phyloP scores from a whole-genome alignment of 2,113 vertebrate genomes.

The Microtus montanus region DNA sequence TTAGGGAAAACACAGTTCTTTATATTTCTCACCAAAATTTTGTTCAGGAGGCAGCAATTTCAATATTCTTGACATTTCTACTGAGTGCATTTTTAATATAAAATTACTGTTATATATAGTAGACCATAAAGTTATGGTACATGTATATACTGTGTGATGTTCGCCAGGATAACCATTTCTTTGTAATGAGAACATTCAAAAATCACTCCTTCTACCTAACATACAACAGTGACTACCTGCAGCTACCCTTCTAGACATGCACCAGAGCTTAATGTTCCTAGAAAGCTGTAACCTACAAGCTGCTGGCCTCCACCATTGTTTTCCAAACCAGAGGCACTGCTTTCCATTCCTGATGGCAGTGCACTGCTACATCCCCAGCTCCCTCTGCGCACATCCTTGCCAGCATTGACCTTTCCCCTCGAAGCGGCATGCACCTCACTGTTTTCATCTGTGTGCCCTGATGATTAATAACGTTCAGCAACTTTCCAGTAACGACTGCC shows the following conservation, averaged over 20 bases:
- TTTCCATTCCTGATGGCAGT: background rate
- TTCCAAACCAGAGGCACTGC: background rate
- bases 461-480: background rate
- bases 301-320: background rate
- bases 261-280: background rate
- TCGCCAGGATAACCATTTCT: background rate
- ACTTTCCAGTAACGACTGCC: background rate
- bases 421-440: background rate
- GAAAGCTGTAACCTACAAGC: background rate
- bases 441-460: background rate
- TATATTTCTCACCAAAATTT: background rate
- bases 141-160: background rate
- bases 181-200: background rate
- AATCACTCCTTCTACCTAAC: background rate
- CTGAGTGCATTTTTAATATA: background rate
- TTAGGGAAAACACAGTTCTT: slow-evolving; percentile 13
- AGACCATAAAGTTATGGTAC: background rate
- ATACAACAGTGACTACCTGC: background rate
- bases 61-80: background rate
- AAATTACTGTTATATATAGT: background rate
- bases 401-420: background rate
- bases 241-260: background rate
- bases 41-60: slow-evolving; percentile 26
- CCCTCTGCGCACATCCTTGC: background rate
- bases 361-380: background rate